These are phyloP conservation scores for Halictus rubicundus DNA, from an alignment of 1,140 invertebrate genomes.

Conservation along the genomic window DNA sequence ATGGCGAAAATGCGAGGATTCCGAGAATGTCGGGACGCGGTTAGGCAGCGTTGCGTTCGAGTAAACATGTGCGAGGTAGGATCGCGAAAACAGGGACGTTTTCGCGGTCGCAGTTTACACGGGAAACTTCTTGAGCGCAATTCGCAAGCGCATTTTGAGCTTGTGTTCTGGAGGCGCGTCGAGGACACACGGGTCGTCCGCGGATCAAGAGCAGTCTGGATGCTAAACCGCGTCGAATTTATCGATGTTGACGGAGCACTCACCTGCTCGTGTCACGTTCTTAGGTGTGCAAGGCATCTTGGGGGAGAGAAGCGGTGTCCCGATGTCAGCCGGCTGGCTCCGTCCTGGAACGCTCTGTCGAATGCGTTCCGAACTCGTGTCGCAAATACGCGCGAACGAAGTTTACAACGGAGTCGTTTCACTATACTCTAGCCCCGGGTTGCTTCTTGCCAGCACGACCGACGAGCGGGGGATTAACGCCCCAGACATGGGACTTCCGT, in stretches of 20 bases:
- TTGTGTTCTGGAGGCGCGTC: constrained; percentile 4
- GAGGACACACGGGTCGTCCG: constrained; percentile 27
- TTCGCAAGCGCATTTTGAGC: constrained; percentile 4
- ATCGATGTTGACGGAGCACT: constrained; percentile 69
- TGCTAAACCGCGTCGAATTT: constrained; percentile 53
- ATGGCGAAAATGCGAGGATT: no score
- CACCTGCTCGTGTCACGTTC: constrained; percentile 62
- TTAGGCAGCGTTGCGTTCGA: no score
- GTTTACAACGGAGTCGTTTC: not conserved
- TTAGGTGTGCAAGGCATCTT: constrained; percentile 38
- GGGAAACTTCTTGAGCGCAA: constrained; percentile 1
- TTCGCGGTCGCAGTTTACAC: not conserved
- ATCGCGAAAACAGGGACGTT: no score
- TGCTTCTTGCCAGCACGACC: not conserved
- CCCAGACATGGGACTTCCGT: not conserved
- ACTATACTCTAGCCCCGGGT: not conserved
- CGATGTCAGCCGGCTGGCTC: constrained; percentile 13
- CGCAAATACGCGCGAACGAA: not conserved
- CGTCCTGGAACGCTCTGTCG: constrained; percentile 18
- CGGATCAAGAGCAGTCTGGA: constrained; percentile 54
- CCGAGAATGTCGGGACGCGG: no score
- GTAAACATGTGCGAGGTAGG: no score
- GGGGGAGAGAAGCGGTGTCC: constrained; percentile 20
- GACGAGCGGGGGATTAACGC: not conserved
- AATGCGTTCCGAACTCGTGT: constrained; percentile 22